Conservation (phyloP, 2,113 vertebrate species). For the Paraplagusia blochii region DNA sequence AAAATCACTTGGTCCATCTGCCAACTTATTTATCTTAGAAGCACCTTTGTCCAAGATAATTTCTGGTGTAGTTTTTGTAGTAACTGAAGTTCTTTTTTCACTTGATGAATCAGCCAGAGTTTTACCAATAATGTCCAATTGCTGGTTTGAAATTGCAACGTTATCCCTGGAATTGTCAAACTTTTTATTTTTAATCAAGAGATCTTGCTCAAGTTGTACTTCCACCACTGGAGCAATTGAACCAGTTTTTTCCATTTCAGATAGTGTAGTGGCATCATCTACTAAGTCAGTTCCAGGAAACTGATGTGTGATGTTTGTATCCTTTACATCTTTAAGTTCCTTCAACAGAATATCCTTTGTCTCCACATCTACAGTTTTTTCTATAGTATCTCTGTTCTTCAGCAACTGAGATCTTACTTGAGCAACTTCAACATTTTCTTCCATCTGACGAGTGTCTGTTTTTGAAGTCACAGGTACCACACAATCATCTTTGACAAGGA, state of each 20-base stretch:
- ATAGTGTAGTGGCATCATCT: background rate
- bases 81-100: background rate
- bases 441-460: too few species aligned
- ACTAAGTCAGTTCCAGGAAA: too few species aligned
- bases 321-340: background rate
- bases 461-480: too few species aligned
- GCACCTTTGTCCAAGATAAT: background rate
- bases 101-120: background rate
- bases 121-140: background rate
- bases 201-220: constrained; percentile 1
- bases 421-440: background rate
- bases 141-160: background rate
- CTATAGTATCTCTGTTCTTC: background rate
- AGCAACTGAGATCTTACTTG: background rate
- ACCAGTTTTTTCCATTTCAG: background rate
- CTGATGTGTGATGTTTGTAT: background rate
- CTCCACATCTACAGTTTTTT: too few species aligned
- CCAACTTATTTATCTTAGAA: too few species aligned
- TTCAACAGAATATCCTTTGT: too few species aligned
- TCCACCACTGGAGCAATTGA: constrained; percentile 7
- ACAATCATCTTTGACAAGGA: background rate
- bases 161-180: background rate
- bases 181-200: constrained; percentile 5
- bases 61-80: background rate
- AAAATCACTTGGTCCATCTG: too few species aligned